Base-by-base conservation (phyloP, 2,888 invertebrate genomes). In the Drosophila quinaria region DNA sequence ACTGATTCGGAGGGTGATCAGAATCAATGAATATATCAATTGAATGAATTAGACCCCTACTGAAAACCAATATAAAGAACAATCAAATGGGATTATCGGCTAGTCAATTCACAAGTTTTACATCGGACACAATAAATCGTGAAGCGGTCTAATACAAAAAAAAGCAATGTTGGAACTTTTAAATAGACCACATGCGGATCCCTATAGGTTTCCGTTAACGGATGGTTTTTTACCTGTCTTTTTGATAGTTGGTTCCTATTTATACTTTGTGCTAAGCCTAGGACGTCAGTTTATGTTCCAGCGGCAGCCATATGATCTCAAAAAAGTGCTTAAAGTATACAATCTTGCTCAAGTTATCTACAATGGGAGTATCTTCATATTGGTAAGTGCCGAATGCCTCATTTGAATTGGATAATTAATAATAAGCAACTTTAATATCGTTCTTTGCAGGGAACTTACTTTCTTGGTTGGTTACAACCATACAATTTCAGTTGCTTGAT, bases 311-410 rank as follows among this genome's bases (percentile, higher is more conserved):
- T 96, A 95, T 81, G 94, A 96, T 79, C 90, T 98, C 51, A 95
- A 96, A 83, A 93, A 94, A 25, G 89, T 95, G 0, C 94, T 98
- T 85, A 94, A 97, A 17, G 90, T 94, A 0, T 98, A 98, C 92
- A 98, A 98, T 90, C 94, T 96, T 2, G 94, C 95, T 60, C 98
- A 98, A 94, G 97, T 98, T 1, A 19, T 96, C 1, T 96, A 97
- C 92, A 98, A 97, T 86, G 90, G 95, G 1, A 97, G 94, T 93
- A 83, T 70, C 60, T 83, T 46, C 70, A 51, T n/a, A 4, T 1
- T 5, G 17, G 59, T 60, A 50, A 60, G 59, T 42, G 8, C 35
- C n/a, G 4, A 13, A n/a, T 13, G 22, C 8, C 2, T 9, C 4
- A 25, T 25, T 2, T 22, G 6, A 10, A 9, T 11, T 31, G 47